Base-by-base conservation (phyloP, 2,113 vertebrate species). In the Rutilus rutilus region DNA sequence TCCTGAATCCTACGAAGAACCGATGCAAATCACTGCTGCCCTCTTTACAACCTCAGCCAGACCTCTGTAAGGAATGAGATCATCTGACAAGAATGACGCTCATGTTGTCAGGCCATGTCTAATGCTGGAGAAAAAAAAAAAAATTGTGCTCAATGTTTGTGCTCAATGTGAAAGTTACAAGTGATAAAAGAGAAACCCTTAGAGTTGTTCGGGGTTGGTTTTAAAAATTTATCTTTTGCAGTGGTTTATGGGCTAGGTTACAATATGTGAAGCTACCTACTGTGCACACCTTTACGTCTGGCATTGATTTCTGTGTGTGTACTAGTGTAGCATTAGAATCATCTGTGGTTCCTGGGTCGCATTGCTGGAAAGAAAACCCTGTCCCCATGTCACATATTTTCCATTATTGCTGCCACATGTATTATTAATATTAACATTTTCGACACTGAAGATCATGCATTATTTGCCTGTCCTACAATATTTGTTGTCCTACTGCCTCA, bases 101-200 rank as follows among this genome's bases (percentile, higher is more conserved):
- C 88, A 88, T 89, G 89, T 89, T 90, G 89, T 89, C 89, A 82
- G 87, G 88, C 91, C 90, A 92, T 92, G 92, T 94, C 90, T 88
- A 89, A 89, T 90, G 87, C 88, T 78, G 87, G 36, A 78, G 80
- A 45, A 91, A 84, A 90, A 82, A 69, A 88, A 30, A 82, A 54
- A 81, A 67, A 50, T 93, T 92, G 93, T 95, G 93, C 85, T 94
- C 50, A 87, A 86, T 95, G 93, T 93, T 94, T 92, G 93, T 95
- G 93, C 83, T 94, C 45, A 85, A 86, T 93, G 93, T 94, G 89
- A 92, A 91, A 90, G 86, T 87, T 89, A 67, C 87, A 87, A 78
- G 27, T 59, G 14, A 81, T 82, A 85, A 85, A 75, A 78, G 86
- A 67, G 33, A 60, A 84, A 50, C 59, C 57, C 83, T 87, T 88